Evolutionary conservation across 2,797 vertebrate genomes (phyloP), one percentile per base, ranked within the genome.

Genomic region (Halcyon smyrnensis): DNA sequence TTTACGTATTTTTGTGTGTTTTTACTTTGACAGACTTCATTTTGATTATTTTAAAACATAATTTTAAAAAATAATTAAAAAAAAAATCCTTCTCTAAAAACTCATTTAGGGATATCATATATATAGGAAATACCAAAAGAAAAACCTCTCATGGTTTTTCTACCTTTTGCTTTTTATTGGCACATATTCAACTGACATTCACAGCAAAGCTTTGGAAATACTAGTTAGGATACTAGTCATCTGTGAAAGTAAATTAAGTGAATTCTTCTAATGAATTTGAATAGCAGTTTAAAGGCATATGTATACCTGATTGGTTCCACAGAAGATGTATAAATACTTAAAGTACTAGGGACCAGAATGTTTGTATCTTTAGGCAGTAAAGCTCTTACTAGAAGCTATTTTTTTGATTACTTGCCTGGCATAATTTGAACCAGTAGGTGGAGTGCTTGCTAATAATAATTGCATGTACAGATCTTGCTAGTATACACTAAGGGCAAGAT

Each of bases 401-500:
- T 86, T 63, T 81, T 69, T 51, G 28, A 64, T 91, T 65, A 80
- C 97, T 97, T 98, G 98, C 90, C 97, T 97, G 96, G 85, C 86
- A 93, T 94, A 95, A 95, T 80, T 88, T 92, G 82, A 97, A 93
- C 98, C 98, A 98, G 98, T 98, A 99, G 98, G 98, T 98, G 98
- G 98, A 98, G 98, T 97, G 97, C 98, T 99, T 99, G 98, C 97
- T 98, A 98, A 98, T 98, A 97, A 97, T 98, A 98, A 98, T 97
- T 97, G 97, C 95, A 93, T 83, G 91, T 84, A 95, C 71, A 95
- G 89, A 96, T 95, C 93, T 96, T 96, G 91, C 94, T 93, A 97
- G 96, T 96, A 96, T 89, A 97, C 94, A 94, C 64, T 94, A 97
- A 97, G 92, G 84, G 90, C 82, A 98, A 98, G 95, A 93, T 79